These are phyloP conservation scores for Aphrocallistes beatrix DNA, from an alignment of 37 sponge, comb jelly and placozoan species.

Conservation along the genomic window DNA sequence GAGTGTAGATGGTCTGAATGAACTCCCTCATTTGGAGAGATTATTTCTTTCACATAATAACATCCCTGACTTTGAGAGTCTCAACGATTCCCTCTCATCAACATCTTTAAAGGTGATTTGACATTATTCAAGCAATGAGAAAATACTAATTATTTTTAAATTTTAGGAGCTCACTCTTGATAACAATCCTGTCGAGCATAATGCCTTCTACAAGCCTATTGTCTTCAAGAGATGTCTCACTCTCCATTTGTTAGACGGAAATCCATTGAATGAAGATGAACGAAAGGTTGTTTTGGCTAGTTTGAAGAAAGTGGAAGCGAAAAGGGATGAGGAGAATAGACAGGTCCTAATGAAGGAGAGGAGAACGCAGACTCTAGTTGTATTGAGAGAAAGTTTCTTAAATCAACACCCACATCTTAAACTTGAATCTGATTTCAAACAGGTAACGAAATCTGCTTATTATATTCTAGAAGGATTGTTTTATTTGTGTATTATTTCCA, in stretches of 20 bases:
- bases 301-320: conserved; percentile 34
- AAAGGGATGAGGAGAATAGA: conserved; percentile 23
- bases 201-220: not conserved
- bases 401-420: not conserved
- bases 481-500: too few relatives aligned
- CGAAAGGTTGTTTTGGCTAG: conserved; percentile 23
- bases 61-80: conserved; percentile 27
- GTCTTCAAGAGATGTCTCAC: not conserved
- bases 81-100: not conserved
- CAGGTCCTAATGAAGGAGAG: conserved; percentile 4
- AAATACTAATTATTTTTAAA: not conserved
- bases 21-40: conserved; percentile 62
- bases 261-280: conserved; percentile 28
- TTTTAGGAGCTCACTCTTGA: conserved; percentile 23
- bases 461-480: not conserved
- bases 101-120: not conserved
- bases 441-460: not conserved
- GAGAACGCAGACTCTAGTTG: not conserved
- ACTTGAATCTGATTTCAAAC: not conserved
- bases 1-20: conserved; percentile 46
- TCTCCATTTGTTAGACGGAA: conserved; percentile 18
- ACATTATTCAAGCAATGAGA: not conserved
- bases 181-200: conserved; percentile 16
- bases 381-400: not conserved
- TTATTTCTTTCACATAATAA: conserved; percentile 82